phyloP scores from a whole-genome alignment of 2,113 vertebrate genomes.

The Charina bottae region DNA sequence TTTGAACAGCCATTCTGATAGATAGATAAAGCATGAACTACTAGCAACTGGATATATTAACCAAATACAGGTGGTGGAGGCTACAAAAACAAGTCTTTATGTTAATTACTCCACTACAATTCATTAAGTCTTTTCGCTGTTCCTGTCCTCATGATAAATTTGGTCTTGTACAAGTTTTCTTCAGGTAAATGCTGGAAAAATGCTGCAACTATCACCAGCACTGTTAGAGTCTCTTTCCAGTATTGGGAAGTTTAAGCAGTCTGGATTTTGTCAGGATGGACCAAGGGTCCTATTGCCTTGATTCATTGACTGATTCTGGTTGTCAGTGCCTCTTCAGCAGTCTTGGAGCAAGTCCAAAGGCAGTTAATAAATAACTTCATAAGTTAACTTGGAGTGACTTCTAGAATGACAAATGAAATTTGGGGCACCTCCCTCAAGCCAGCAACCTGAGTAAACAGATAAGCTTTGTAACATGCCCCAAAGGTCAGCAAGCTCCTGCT shows the following conservation, averaged over 20 bases:
- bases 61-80: background rate
- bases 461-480: conserved; percentile 58
- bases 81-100: background rate
- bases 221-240: background rate
- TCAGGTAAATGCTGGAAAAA: background rate
- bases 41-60: background rate
- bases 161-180: background rate
- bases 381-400: conserved; percentile 27
- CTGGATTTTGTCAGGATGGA: background rate
- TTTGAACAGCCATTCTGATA: conserved; percentile 17
- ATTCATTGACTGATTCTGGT: background rate
- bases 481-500: conserved; percentile 57
- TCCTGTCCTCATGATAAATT: background rate
- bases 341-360: conserved; percentile 5
- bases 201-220: background rate
- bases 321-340: conserved; percentile 1
- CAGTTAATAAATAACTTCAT: conserved; percentile 53
- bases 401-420: conserved; percentile 32
- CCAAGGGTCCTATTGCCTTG: background rate
- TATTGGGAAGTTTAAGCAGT: background rate
- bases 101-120: background rate
- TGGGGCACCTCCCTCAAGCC: conserved; percentile 47
- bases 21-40: background rate
- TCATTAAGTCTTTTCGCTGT: background rate
- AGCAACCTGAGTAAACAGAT: conserved; percentile 63